A percentile compares a stretch with the other conserved stretches of the same genome.
phyloP scores from a whole-genome alignment of 2,888 invertebrate species.

The Drosophila cognata region DNA sequence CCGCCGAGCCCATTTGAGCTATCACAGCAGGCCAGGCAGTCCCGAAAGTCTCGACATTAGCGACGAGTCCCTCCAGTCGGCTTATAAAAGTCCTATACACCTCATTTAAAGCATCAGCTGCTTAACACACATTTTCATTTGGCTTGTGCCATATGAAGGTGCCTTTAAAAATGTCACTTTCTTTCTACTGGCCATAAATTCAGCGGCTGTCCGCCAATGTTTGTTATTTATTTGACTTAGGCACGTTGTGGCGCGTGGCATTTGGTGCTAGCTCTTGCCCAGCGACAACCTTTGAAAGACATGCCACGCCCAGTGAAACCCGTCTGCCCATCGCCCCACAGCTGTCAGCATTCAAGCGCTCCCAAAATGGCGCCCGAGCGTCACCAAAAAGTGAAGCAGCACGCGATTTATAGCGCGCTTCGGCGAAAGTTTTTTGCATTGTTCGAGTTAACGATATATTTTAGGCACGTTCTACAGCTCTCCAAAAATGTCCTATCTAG shows the following conservation, averaged over 20 bases:
- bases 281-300: constrained; percentile 67
- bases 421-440: constrained; percentile 62
- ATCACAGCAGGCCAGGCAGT: constrained; percentile 28
- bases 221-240: constrained; percentile 79
- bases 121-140: constrained; percentile 17
- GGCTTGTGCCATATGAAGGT: constrained; percentile 24
- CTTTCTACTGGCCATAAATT: constrained; percentile 68
- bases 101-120: constrained; percentile 37
- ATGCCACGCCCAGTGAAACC: constrained; percentile 60
- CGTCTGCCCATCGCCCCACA: constrained; percentile 24
- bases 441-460: constrained; percentile 43
- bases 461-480: constrained; percentile 55
- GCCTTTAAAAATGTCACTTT: constrained; percentile 39
- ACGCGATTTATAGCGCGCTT: constrained; percentile 76
- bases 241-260: constrained; percentile 73
- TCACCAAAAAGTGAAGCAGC: constrained; percentile 57
- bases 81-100: background rate
- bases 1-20: constrained; percentile 32
- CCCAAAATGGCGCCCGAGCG: constrained; percentile 38
- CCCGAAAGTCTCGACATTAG: background rate
- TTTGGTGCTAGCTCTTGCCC: constrained; percentile 56
- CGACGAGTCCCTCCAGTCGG: background rate
- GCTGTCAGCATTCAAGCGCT: constrained; percentile 75
- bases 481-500: constrained; percentile 69
- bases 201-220: constrained; percentile 76